phyloP scores from a whole-genome alignment of 2,797 vertebrate species.

The Falco naumanni region DNA sequence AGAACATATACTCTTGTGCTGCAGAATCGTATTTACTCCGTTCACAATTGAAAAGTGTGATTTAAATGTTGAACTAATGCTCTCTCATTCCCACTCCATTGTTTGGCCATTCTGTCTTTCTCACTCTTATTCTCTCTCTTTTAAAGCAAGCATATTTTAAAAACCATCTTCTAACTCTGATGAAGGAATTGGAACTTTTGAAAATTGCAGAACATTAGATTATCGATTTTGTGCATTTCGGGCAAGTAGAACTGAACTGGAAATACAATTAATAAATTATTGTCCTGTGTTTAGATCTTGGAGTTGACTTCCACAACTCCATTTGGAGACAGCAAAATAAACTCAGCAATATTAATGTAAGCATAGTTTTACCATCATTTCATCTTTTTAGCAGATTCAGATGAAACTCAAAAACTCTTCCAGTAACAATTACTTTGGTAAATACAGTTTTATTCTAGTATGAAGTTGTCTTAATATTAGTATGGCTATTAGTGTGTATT shows the following conservation, averaged over 20 bases:
- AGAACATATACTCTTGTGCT: background rate
- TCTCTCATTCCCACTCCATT: background rate
- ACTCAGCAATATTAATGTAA: background rate
- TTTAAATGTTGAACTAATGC: background rate
- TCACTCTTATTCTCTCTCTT: background rate
- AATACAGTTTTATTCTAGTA: background rate
- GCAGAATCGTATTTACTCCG: background rate
- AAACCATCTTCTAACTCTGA: background rate
- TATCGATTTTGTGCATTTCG: background rate
- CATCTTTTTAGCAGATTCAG: background rate
- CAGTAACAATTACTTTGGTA: background rate
- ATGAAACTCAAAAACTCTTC: background rate
- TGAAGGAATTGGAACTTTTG: background rate
- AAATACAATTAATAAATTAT: background rate
- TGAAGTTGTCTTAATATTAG: background rate
- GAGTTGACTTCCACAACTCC: background rate
- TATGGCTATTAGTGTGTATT: background rate
- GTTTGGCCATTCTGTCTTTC: background rate
- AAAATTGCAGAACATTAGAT: background rate
- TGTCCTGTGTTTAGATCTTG: background rate
- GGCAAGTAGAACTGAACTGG: background rate
- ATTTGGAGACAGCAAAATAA: background rate
- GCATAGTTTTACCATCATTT: background rate
- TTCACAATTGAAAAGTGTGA: background rate
- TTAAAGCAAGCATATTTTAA: background rate